Conservation (phyloP, 2,888 invertebrate species). For the Dicroscelio sp. region DNA sequence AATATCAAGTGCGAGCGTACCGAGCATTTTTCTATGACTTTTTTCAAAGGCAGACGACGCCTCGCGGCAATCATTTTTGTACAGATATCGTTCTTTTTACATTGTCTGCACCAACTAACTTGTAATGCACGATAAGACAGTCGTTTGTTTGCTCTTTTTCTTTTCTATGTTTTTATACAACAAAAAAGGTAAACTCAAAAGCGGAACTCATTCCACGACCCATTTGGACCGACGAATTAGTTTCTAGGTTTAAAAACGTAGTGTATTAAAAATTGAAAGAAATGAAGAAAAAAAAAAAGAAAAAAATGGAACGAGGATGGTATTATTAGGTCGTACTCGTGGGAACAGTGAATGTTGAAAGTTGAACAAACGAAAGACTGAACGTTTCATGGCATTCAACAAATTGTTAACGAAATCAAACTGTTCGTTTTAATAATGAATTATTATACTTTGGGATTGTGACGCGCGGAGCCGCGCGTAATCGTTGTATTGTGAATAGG, state of each 20-base stretch:
- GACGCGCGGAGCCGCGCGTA: constrained; percentile 37
- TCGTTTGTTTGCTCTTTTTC: neutral
- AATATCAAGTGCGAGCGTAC: constrained; percentile 19
- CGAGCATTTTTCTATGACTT: constrained; percentile 62
- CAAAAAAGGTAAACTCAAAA: too few relatives aligned
- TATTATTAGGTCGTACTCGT: constrained; percentile 10
- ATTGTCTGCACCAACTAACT: constrained; percentile 40
- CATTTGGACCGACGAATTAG: constrained; percentile 17
- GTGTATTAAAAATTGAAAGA: too few relatives aligned
- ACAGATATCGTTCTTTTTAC: constrained; percentile 41
- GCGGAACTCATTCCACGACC: too few relatives aligned
- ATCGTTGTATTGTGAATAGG: constrained; percentile 24
- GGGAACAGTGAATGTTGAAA: too few relatives aligned
- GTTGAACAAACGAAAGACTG: constrained; percentile 52
- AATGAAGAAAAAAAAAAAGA: too few relatives aligned
- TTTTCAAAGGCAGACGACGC: constrained; percentile 41
- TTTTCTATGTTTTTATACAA: too few relatives aligned
- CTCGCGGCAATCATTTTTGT: constrained; percentile 49
- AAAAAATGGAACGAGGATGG: too few relatives aligned
- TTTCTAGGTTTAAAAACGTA: too few relatives aligned
- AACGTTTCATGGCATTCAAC: constrained; percentile 23
- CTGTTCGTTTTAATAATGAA: neutral
- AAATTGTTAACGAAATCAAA: neutral
- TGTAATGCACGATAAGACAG: constrained; percentile 33
- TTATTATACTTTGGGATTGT: constrained; percentile 23